phyloP scores from a whole-genome alignment of 2,888 invertebrate species.

The Sussaba pulchella region DNA sequence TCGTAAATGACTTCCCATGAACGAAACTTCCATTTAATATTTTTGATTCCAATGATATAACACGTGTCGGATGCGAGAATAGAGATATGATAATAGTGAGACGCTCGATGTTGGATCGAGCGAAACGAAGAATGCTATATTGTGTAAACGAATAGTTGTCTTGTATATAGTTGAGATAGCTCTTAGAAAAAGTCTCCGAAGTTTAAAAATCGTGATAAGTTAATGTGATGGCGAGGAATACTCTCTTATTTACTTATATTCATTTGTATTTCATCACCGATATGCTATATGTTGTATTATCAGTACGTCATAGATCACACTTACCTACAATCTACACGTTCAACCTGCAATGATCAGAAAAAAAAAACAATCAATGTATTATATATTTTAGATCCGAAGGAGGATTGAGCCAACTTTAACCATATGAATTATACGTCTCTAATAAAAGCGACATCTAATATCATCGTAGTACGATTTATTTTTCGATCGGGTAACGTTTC shows the following conservation, averaged over 20 bases:
- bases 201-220: slow-evolving; percentile 64
- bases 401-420: slow-evolving; percentile 50
- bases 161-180: slow-evolving; percentile 64
- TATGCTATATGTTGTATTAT: slow-evolving; percentile 49
- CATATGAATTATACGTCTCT: slow-evolving; percentile 63
- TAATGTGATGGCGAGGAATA: slow-evolving; percentile 64
- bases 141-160: slow-evolving; percentile 55
- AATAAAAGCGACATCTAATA: slow-evolving; percentile 64
- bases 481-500: no score
- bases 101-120: slow-evolving; percentile 8
- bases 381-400: slow-evolving; percentile 60
- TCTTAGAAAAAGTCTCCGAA: slow-evolving; percentile 43
- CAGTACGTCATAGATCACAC: slow-evolving; percentile 37
- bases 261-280: slow-evolving; percentile 58
- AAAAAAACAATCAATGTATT: slow-evolving; percentile 57
- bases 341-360: slow-evolving; percentile 16
- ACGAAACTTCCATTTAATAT: slow-evolving; percentile 65
- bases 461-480: slow-evolving; percentile 26
- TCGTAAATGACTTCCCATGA: slow-evolving; percentile 58
- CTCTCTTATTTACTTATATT: slow-evolving; percentile 61
- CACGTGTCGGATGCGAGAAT: slow-evolving; percentile 45
- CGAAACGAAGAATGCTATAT: slow-evolving; percentile 39
- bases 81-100: slow-evolving; percentile 27
- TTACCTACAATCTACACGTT: slow-evolving; percentile 42
- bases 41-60: slow-evolving; percentile 63